phyloP scores from a whole-genome alignment of 2,888 invertebrate species.

The Boloria euphrosyne region DNA sequence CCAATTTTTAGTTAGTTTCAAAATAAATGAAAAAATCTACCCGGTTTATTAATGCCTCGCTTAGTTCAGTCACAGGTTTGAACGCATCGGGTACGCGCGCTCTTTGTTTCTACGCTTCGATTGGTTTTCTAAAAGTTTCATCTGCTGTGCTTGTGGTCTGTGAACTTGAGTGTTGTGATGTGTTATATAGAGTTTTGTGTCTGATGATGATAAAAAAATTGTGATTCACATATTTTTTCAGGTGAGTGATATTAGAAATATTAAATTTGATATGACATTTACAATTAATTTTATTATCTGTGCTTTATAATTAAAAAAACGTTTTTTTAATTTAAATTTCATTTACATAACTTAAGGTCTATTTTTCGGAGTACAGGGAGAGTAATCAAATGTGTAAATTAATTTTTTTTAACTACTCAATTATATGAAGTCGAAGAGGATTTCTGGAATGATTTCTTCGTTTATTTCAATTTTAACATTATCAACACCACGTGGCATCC shows the following conservation, averaged over 20 bases:
- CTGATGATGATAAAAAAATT: neutral
- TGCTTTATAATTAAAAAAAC: too few species aligned
- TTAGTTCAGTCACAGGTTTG: slow-evolving; percentile 73
- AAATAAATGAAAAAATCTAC: slow-evolving; percentile 64
- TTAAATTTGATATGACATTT: neutral
- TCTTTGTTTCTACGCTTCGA: slow-evolving; percentile 43
- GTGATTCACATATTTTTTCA: neutral
- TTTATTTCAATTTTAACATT: slow-evolving; percentile 8
- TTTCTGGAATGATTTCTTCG: too few species aligned
- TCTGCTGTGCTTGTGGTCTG: slow-evolving; percentile 17
- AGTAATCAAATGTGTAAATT: neutral
- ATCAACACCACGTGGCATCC: slow-evolving; percentile 6
- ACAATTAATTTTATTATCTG: too few species aligned
- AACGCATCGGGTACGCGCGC: slow-evolving; percentile 71
- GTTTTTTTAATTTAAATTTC: too few species aligned
- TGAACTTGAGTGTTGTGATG: slow-evolving; percentile 13
- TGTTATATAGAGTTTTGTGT: slow-evolving; percentile 6
- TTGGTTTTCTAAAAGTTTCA: slow-evolving; percentile 2
- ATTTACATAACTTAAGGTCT: too few species aligned
- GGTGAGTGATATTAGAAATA: slow-evolving; percentile 5
- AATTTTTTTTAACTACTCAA: neutral
- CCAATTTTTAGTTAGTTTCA: slow-evolving; percentile 70
- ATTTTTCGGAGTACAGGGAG: too few species aligned
- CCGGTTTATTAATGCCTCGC: slow-evolving; percentile 63
- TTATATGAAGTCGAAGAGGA: too few species aligned